Evolutionary conservation across 1,140 invertebrate genomes (phyloP).

Genomic region (Drosophila watanabei): DNA sequence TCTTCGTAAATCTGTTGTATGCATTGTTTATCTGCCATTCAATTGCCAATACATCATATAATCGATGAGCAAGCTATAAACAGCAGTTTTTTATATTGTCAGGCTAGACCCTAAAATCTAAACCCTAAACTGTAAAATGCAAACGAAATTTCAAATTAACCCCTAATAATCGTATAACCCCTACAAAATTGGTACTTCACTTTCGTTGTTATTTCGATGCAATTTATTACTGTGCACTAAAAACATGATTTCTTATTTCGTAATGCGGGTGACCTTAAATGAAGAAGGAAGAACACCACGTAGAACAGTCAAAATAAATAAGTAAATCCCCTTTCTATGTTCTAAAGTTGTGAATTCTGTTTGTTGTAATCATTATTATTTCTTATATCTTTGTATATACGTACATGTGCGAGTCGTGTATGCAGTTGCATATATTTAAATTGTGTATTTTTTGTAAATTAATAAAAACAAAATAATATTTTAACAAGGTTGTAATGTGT

Average conservation of each 20-base stretch:
- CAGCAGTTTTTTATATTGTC: not conserved
- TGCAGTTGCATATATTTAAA: slow-evolving; percentile 76
- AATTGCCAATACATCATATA: slow-evolving; percentile 62
- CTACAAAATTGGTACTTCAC: slow-evolving; percentile 51
- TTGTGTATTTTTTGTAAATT: slow-evolving; percentile 84
- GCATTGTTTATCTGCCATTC: slow-evolving; percentile 62
- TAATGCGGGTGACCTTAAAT: slow-evolving; percentile 19
- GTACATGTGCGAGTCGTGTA: slow-evolving; percentile 72
- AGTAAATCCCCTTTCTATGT: slow-evolving; percentile 45
- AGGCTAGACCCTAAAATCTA: slow-evolving; percentile 1
- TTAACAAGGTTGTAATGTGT: slow-evolving; percentile 44
- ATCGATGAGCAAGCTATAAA: slow-evolving; percentile 13
- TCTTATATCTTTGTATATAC: slow-evolving; percentile 77
- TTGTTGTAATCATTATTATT: slow-evolving; percentile 57
- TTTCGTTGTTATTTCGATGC: slow-evolving; percentile 75
- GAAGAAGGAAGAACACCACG: slow-evolving; percentile 5
- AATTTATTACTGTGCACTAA: slow-evolving; percentile 77
- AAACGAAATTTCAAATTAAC: slow-evolving; percentile 42
- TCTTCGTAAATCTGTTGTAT: slow-evolving; percentile 56
- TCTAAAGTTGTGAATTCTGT: slow-evolving; percentile 38
- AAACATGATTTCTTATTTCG: slow-evolving; percentile 28
- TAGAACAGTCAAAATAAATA: slow-evolving; percentile 37
- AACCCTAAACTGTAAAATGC: slow-evolving; percentile 17
- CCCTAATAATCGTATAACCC: slow-evolving; percentile 42
- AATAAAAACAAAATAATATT: slow-evolving; percentile 76